These are phyloP conservation scores for Balaenoptera acutorostrata DNA, from an alignment of 2,113 vertebrate species.

Conservation along the genomic window DNA sequence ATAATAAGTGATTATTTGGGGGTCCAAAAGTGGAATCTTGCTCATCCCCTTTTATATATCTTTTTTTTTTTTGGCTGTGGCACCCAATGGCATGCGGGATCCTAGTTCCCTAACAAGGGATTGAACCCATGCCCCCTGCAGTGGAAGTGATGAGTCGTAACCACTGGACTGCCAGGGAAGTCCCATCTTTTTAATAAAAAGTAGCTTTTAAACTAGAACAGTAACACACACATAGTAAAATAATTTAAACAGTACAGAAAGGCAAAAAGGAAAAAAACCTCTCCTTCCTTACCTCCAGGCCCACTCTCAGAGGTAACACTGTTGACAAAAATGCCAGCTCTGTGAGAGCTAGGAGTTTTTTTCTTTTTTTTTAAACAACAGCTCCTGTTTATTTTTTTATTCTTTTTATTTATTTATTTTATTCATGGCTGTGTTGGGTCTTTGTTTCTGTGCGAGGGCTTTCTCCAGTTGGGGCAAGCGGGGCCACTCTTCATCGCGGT, in stretches of 20 bases:
- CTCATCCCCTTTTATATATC: not conserved
- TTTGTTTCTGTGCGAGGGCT: no score
- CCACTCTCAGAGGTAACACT: not conserved
- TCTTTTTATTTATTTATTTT: no score
- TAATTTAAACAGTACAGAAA: not conserved
- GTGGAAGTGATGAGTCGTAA: not conserved
- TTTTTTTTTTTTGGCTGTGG: not conserved
- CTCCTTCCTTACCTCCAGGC: not conserved
- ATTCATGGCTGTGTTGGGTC: no score
- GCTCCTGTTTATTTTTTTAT: no score
- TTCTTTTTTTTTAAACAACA: no score
- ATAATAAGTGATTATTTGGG: not conserved
- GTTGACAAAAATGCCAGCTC: not conserved
- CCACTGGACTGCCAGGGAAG: not conserved
- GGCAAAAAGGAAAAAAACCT: not conserved
- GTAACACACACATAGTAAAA: not conserved
- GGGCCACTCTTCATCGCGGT: no score
- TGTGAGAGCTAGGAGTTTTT: not conserved
- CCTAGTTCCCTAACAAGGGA: not conserved
- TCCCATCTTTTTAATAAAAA: not conserved
- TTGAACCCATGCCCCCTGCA: accelerated
- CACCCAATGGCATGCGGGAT: not conserved
- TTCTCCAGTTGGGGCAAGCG: no score
- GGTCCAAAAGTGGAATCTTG: not conserved
- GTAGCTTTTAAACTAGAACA: not conserved